phyloP scores from a whole-genome alignment of 2,888 invertebrate genomes.

The Catocala nupta region DNA sequence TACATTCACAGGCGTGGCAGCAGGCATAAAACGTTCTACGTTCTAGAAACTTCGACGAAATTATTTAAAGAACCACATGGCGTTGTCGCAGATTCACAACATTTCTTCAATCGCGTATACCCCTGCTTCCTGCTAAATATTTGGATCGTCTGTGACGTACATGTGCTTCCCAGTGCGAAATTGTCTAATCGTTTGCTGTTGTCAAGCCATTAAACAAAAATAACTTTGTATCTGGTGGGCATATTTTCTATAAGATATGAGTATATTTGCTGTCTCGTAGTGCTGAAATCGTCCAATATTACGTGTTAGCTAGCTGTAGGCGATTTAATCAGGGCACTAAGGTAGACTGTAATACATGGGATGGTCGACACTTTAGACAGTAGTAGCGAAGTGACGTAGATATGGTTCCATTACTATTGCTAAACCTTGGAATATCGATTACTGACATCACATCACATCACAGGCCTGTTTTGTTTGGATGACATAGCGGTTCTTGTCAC shows the following conservation, averaged over 20 bases:
- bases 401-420: constrained; percentile 6
- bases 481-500: constrained; percentile 13
- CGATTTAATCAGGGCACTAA: constrained; percentile 11
- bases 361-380: constrained; percentile 17
- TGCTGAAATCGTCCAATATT: constrained; percentile 10
- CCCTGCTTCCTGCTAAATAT: constrained; percentile 43
- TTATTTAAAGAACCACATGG: constrained; percentile 45
- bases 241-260: constrained; percentile 2
- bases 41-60: constrained; percentile 44
- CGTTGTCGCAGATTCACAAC: constrained; percentile 22
- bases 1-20: constrained; percentile 30
- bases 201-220: constrained; percentile 26
- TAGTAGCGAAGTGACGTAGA: constrained; percentile 1
- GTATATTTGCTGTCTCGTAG: background rate
- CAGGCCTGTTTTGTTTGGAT: constrained; percentile 13
- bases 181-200: constrained; percentile 12
- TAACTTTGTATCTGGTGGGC: constrained; percentile 6
- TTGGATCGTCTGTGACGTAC: constrained; percentile 38
- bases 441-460: constrained; percentile 23
- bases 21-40: constrained; percentile 22
- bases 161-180: constrained; percentile 22
- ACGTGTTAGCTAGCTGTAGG: background rate
- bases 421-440: constrained; percentile 44
- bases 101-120: constrained; percentile 28
- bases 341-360: constrained; percentile 5